These are phyloP conservation scores for Geophilus truncorum DNA, from an alignment of 2,888 invertebrate genomes.

Conservation along the genomic window DNA sequence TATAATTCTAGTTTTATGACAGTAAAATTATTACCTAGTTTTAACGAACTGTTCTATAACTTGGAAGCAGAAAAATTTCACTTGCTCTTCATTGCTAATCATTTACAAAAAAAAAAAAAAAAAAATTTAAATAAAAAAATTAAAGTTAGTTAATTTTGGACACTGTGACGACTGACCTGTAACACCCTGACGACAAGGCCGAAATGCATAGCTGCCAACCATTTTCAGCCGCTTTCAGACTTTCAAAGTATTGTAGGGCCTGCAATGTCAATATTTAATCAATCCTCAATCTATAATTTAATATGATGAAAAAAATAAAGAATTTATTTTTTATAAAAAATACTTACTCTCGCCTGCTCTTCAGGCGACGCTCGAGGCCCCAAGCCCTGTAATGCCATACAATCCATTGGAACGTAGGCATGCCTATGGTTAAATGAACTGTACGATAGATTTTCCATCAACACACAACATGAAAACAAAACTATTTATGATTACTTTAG, in stretches of 20 bases:
- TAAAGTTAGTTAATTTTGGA: background rate
- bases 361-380: constrained; percentile 32
- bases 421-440: constrained; percentile 3
- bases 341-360: constrained; percentile 35
- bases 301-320: background rate
- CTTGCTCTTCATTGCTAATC: constrained; percentile 48
- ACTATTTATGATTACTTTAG: background rate
- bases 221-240: constrained; percentile 49
- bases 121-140: constrained; percentile 22
- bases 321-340: background rate
- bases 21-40: constrained; percentile 44
- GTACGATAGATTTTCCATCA: background rate
- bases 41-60: constrained; percentile 53
- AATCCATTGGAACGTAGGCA: constrained; percentile 15
- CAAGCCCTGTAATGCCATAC: constrained; percentile 34
- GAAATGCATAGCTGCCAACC: constrained; percentile 53
- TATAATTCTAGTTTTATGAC: constrained; percentile 32
- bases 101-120: constrained; percentile 32
- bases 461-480: background rate
- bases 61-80: constrained; percentile 53
- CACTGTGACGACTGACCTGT: constrained; percentile 41
- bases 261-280: constrained; percentile 38
- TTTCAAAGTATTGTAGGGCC: constrained; percentile 52
- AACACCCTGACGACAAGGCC: constrained; percentile 44
- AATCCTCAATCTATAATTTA: background rate